Evolutionary conservation across 2,797 vertebrate genomes (phyloP).

Genomic region (Rhabdophis nuchalis): DNA sequence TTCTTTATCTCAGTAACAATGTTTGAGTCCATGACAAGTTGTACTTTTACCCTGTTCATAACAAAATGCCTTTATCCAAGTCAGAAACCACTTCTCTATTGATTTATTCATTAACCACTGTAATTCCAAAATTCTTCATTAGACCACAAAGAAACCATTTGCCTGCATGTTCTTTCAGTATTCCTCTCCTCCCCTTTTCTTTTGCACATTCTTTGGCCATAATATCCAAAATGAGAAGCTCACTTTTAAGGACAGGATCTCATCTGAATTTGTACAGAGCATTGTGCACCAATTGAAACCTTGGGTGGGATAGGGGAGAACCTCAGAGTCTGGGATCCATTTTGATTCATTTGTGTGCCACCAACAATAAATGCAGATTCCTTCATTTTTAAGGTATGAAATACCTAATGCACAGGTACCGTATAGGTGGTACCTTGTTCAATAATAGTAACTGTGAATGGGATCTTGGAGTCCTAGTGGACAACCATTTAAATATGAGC

Average conservation of each 20-base stretch:
- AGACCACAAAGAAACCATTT: not conserved
- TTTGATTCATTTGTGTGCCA: not conserved
- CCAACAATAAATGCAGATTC: not conserved
- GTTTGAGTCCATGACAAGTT: not conserved
- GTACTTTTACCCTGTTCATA: not conserved
- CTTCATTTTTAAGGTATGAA: not conserved
- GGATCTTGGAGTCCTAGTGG: no score
- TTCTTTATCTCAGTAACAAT: not conserved
- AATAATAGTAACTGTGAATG: no score
- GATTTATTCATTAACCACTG: not conserved
- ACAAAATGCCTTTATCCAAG: not conserved
- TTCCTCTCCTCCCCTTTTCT: not conserved
- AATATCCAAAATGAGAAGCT: not conserved
- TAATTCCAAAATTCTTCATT: not conserved
- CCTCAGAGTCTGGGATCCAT: not conserved
- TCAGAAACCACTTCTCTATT: not conserved
- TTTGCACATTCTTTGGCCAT: not conserved
- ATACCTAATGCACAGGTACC: no score
- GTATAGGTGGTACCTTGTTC: no score
- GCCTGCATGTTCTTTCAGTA: not conserved
- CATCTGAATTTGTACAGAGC: not conserved
- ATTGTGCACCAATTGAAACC: not conserved
- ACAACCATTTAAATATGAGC: no score
- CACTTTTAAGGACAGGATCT: not conserved
- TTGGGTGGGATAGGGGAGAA: not conserved